Conservation (phyloP, 2,113 vertebrate species). For the Climacteris rufus region DNA sequence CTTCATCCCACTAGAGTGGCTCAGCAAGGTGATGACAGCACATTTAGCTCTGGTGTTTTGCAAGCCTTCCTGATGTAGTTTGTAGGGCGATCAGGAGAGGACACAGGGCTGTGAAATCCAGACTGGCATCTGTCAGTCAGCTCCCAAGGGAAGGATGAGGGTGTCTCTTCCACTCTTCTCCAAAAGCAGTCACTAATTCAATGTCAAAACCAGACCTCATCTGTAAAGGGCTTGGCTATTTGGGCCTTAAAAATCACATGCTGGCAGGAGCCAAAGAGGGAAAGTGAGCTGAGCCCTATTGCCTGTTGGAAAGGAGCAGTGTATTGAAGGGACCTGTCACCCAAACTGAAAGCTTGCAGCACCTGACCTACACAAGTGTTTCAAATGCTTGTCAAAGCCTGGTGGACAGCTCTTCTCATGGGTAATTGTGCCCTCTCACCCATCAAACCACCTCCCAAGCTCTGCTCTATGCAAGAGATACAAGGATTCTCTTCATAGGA, state of each 20-base stretch:
- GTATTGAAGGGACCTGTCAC: neutral
- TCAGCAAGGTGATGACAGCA: neutral
- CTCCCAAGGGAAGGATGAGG: fast-evolving
- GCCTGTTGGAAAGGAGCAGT: neutral
- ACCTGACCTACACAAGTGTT: neutral
- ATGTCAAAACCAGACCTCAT: neutral
- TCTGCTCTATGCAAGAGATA: neutral
- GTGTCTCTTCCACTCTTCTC: neutral
- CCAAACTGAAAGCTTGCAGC: neutral
- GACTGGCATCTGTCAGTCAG: neutral
- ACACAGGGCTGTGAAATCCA: neutral
- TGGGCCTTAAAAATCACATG: neutral
- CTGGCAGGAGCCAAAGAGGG: neutral
- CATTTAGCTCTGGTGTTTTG: fast-evolving
- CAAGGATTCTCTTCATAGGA: neutral
- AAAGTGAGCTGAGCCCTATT: neutral
- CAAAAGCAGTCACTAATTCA: neutral
- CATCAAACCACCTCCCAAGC: neutral
- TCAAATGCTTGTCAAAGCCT: neutral
- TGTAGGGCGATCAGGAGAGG: neutral
- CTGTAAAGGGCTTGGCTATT: neutral
- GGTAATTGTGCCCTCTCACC: neutral
- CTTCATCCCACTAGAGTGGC: neutral
- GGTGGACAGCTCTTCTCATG: neutral
- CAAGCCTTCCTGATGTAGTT: neutral